These are phyloP conservation scores for Brachirus orientalis DNA, from an alignment of 2,113 vertebrate species.

Conservation along the genomic window DNA sequence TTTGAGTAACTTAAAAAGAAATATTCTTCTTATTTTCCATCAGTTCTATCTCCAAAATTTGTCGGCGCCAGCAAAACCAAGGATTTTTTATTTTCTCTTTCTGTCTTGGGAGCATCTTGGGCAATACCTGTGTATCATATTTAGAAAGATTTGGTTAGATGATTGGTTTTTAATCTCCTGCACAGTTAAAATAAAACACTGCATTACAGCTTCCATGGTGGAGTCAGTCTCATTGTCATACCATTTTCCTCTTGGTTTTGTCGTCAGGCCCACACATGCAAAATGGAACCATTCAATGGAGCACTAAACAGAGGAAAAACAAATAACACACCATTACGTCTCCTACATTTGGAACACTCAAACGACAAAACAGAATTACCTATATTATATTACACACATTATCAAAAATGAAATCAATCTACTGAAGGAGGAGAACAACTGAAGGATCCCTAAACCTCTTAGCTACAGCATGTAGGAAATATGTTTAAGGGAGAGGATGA, in stretches of 20 bases:
- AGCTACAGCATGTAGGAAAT: conserved; percentile 8
- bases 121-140: conserved; percentile 77
- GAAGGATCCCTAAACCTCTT: neutral
- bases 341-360: neutral
- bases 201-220: neutral
- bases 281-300: conserved; percentile 99
- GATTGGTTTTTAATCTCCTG: neutral
- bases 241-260: conserved; percentile 99
- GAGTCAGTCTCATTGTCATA: conserved; percentile 69
- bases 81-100: conserved; percentile 79
- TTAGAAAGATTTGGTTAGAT: neutral
- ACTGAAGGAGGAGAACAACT: too few species aligned
- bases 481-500: neutral
- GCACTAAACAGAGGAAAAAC: conserved; percentile 81
- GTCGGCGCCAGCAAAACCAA: conserved; percentile 38
- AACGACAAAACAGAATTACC: too few species aligned
- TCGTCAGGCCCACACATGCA: conserved; percentile 95
- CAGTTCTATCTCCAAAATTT: conserved; percentile 36
- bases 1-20: conserved; percentile 62
- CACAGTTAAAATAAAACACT: conserved; percentile 1
- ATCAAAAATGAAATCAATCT: too few species aligned
- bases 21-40: conserved; percentile 59
- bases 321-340: neutral
- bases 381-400: too few species aligned
- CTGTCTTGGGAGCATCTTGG: conserved; percentile 83